Conservation (phyloP, 92 coral and sea anemone species). For the Montipora capitata region DNA sequence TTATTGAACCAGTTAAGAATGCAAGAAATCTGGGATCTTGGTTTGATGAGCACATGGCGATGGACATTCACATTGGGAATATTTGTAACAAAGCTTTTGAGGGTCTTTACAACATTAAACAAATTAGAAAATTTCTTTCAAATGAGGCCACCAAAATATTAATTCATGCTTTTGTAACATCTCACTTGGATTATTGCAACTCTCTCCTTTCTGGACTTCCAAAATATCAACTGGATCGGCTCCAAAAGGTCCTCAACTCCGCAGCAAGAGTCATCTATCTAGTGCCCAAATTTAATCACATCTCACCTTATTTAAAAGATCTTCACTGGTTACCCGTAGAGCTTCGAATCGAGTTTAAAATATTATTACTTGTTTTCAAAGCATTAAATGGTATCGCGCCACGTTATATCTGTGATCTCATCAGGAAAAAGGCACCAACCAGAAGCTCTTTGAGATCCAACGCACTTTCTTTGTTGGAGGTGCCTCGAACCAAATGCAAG, state of each 20-base stretch:
- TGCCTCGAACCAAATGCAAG: too few species aligned
- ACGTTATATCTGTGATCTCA: not conserved
- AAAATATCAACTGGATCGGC: not conserved
- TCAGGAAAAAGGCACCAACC: too few species aligned
- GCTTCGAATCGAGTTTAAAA: not conserved
- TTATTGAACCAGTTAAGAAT: not conserved
- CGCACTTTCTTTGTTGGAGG: too few species aligned
- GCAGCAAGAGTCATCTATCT: not conserved
- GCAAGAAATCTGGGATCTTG: not conserved
- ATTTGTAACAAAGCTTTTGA: not conserved
- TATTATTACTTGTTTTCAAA: not conserved
- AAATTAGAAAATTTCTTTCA: not conserved
- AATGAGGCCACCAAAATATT: not conserved
- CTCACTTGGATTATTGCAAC: not conserved
- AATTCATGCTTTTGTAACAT: not conserved
- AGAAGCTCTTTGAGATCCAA: too few species aligned
- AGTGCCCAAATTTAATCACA: not conserved
- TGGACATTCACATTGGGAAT: not conserved
- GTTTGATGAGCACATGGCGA: conserved; percentile 11
- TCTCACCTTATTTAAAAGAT: not conserved
- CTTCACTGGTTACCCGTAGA: conserved; percentile 1
- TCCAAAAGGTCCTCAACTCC: not conserved
- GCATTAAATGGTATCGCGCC: not conserved
- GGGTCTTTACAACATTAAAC: conserved; percentile 2
- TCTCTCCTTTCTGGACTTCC: conserved; percentile 1